Percentiles rank a stretch among this genome's conserved stretches.
These are phyloP conservation scores for Ptilonorhynchus violaceus DNA, from an alignment of 2,113 vertebrate species.

Conservation along the genomic window DNA sequence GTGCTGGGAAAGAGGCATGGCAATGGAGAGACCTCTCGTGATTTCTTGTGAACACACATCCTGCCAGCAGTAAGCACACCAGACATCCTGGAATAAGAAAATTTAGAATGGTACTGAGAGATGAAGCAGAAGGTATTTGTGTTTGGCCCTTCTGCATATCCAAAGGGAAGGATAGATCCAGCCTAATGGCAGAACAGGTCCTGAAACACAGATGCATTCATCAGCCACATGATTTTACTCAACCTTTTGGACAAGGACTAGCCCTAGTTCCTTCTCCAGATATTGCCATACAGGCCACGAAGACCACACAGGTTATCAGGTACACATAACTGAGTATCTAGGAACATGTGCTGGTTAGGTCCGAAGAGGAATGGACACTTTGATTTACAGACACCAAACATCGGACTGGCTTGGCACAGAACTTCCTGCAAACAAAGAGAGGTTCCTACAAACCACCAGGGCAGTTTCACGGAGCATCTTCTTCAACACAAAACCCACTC, in stretches of 20 bases:
- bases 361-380: background rate
- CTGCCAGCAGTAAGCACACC: background rate
- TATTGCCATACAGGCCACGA: background rate
- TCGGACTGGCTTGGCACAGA: background rate
- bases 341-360: background rate
- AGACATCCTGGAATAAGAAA: background rate
- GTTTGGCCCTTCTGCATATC: background rate
- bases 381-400: background rate
- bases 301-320: background rate
- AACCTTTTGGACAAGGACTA: background rate
- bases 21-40: fast-evolving
- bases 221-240: background rate
- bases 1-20: background rate
- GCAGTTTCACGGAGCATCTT: background rate
- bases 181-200: background rate
- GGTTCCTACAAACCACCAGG: background rate
- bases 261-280: background rate
- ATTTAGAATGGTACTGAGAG: background rate
- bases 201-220: background rate
- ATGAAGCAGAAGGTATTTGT: background rate
- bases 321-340: background rate
- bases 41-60: background rate
- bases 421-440: background rate
- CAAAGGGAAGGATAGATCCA: background rate
- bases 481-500: background rate